Conservation (phyloP, 2,888 invertebrate genomes). For the Epistrophe grossulariae region DNA sequence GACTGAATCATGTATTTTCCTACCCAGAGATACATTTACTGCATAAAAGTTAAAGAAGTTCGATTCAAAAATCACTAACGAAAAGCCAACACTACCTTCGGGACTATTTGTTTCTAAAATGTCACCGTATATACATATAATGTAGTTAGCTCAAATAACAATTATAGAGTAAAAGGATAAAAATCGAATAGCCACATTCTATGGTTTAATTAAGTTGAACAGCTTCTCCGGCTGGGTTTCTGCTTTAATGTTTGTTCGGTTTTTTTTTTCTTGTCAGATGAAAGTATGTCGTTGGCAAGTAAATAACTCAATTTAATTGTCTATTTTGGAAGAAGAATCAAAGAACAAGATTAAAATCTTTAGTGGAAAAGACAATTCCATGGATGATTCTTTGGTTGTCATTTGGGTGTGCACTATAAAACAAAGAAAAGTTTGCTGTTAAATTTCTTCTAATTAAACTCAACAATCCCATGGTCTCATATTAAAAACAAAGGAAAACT, state of each 20-base stretch:
- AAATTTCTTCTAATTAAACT: background rate
- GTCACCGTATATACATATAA: background rate
- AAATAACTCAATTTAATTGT: background rate
- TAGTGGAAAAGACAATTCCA: no score
- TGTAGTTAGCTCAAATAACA: background rate
- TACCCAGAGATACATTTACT: no score
- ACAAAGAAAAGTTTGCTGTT: background rate
- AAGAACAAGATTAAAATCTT: background rate
- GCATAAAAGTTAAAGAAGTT: background rate
- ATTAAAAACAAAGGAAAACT: no score
- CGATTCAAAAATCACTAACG: background rate
- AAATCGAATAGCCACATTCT: background rate
- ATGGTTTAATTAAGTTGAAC: conserved; percentile 15
- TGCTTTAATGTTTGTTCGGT: background rate
- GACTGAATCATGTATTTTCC: no score
- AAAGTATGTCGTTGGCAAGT: background rate
- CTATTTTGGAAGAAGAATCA: background rate
- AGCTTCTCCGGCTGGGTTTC: background rate
- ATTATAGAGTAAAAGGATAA: background rate
- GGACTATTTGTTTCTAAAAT: background rate
- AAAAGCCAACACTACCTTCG: background rate
- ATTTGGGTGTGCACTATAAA: background rate
- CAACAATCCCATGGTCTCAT: no score
- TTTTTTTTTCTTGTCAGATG: background rate
- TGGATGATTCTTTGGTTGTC: background rate